Evolutionary conservation across 2,113 vertebrate species (phyloP).

Genomic region (Menura novaehollandiae): DNA sequence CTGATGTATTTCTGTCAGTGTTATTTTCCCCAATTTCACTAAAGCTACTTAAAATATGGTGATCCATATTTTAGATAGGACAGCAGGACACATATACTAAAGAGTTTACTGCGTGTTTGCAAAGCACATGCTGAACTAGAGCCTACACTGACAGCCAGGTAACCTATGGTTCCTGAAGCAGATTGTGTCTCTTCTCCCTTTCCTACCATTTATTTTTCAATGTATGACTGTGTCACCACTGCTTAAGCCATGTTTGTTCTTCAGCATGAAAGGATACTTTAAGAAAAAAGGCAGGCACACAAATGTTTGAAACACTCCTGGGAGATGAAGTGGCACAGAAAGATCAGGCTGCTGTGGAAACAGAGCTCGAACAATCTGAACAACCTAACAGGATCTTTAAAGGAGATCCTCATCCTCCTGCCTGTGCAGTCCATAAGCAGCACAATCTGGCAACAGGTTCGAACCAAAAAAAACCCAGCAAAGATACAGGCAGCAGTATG

Average conservation of each 20-base stretch:
- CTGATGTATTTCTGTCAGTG: background rate
- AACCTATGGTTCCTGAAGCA: background rate
- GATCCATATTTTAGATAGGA: background rate
- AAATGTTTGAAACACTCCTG: background rate
- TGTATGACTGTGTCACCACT: background rate
- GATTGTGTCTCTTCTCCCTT: background rate
- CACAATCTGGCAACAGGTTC: background rate
- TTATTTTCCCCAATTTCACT: background rate
- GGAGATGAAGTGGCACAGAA: background rate
- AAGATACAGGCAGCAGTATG: background rate
- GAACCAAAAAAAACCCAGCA: background rate
- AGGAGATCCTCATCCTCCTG: background rate
- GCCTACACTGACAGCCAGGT: background rate
- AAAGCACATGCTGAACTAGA: background rate
- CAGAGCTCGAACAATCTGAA: background rate
- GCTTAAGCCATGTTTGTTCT: background rate
- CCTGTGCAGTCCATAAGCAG: accelerated
- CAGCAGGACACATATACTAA: accelerated
- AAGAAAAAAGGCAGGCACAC: background rate
- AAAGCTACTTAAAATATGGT: background rate
- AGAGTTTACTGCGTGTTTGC: background rate
- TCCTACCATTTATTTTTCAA: background rate
- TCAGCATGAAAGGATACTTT: background rate
- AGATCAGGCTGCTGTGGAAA: background rate
- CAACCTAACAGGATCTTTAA: accelerated